phyloP scores from a whole-genome alignment of 2,888 invertebrate species.

The Empis stercorea region DNA sequence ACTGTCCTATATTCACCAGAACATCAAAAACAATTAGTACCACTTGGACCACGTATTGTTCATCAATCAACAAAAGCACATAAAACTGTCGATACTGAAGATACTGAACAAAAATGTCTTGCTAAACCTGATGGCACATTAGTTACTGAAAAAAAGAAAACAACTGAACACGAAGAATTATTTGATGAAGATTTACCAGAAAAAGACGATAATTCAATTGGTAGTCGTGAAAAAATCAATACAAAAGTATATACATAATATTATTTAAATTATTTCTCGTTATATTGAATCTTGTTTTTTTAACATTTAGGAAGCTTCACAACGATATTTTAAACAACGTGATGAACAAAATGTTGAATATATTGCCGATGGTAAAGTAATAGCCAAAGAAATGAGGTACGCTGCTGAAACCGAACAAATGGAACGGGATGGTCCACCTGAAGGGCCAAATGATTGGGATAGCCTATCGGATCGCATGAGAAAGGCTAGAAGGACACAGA shows the following conservation, averaged over 20 bases:
- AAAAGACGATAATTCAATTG: slow-evolving; percentile 38
- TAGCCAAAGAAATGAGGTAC: slow-evolving; percentile 69
- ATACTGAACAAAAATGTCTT: slow-evolving; percentile 62
- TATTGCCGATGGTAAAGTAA: slow-evolving; percentile 65
- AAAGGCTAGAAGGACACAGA: slow-evolving; percentile 43
- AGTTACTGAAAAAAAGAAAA: slow-evolving; percentile 71
- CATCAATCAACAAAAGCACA: slow-evolving; percentile 63
- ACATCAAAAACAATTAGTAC: slow-evolving; percentile 47
- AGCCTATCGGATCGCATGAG: slow-evolving; percentile 64
- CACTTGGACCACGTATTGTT: slow-evolving; percentile 56
- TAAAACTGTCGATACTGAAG: slow-evolving; percentile 77
- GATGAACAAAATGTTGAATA: slow-evolving; percentile 76
- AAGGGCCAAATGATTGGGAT: slow-evolving; percentile 60
- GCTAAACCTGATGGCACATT: slow-evolving; percentile 71
- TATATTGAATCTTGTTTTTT: neutral
- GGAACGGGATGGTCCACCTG: slow-evolving; percentile 51
- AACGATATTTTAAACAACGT: slow-evolving; percentile 55
- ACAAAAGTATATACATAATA: slow-evolving; percentile 24
- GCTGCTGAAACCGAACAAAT: slow-evolving; percentile 73
- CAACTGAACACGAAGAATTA: slow-evolving; percentile 71
- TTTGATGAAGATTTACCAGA: slow-evolving; percentile 67
- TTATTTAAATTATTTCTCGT: neutral
- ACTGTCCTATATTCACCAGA: slow-evolving; percentile 53
- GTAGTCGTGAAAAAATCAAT: slow-evolving; percentile 28
- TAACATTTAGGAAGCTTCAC: slow-evolving; percentile 39